phyloP scores from a whole-genome alignment of 2,113 vertebrate genomes.

The Indicator indicator region DNA sequence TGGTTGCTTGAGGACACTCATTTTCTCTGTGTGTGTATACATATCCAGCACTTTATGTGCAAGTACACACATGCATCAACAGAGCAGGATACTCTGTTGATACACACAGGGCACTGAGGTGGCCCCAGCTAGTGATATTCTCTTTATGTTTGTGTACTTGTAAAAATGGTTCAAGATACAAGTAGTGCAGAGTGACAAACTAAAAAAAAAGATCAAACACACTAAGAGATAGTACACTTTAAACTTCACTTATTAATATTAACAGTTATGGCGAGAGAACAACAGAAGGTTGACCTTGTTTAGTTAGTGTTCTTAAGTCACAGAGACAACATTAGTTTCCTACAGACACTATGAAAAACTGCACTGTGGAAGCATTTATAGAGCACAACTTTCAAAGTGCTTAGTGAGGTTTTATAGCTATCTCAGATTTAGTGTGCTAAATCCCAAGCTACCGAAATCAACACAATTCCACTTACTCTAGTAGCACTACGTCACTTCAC shows the following conservation, averaged over 20 bases:
- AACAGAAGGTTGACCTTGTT: neutral
- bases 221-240: neutral
- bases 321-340: slow-evolving; percentile 7
- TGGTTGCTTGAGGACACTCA: neutral
- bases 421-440: slow-evolving; percentile 1
- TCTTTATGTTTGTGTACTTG: neutral
- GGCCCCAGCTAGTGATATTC: neutral
- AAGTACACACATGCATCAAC: neutral
- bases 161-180: neutral
- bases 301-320: slow-evolving; percentile 7
- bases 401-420: slow-evolving; percentile 42
- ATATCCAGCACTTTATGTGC: neutral
- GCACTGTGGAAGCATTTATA: neutral
- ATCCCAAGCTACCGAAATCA: slow-evolving; percentile 29
- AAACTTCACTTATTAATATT: slow-evolving; percentile 4
- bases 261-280: neutral
- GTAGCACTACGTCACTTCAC: slow-evolving; percentile 6
- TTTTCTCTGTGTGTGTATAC: neutral
- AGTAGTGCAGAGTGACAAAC: neutral
- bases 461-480: neutral
- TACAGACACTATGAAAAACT: slow-evolving; percentile 29
- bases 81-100: neutral
- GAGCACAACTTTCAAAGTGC: neutral
- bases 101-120: neutral
- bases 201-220: neutral